Evolutionary conservation across 2,888 invertebrate genomes (phyloP).

Genomic region (Capitulum mitella): DNA sequence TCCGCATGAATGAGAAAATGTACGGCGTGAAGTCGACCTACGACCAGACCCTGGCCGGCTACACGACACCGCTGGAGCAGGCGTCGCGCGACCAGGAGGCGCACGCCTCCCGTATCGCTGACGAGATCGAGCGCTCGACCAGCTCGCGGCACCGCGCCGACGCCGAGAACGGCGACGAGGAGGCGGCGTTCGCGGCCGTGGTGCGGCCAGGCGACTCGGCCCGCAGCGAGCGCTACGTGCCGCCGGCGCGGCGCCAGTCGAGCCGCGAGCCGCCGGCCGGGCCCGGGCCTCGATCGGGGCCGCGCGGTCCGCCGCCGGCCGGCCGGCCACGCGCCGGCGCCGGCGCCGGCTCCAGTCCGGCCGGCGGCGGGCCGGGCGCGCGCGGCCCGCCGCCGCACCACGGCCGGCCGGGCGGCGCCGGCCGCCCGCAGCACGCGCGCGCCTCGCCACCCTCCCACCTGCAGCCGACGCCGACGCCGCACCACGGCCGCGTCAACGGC

Average conservation of each 20-base stretch:
- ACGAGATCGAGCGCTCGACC: slow-evolving; percentile 83
- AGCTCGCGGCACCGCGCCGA: slow-evolving; percentile 66
- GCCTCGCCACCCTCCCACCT: slow-evolving; percentile 1
- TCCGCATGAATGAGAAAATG: slow-evolving; percentile 79
- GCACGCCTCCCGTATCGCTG: slow-evolving; percentile 81
- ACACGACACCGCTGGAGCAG: slow-evolving; percentile 83
- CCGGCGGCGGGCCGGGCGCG: not conserved
- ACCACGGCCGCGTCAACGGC: slow-evolving; percentile 7
- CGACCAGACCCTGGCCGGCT: slow-evolving; percentile 82
- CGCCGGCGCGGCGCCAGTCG: slow-evolving; percentile 10
- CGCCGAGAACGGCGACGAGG: slow-evolving; percentile 45
- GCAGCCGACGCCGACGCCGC: slow-evolving; percentile 7
- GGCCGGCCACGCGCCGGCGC: not conserved
- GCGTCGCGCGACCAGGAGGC: slow-evolving; percentile 62
- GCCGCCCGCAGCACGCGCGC: not conserved
- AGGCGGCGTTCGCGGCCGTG: slow-evolving; percentile 28
- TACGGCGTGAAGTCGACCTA: slow-evolving; percentile 91
- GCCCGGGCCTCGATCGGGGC: not conserved
- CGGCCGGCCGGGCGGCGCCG: not conserved
- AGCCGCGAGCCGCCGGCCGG: slow-evolving; percentile 1
- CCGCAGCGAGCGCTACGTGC: slow-evolving; percentile 6
- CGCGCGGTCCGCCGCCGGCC: not conserved
- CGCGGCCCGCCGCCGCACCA: not conserved
- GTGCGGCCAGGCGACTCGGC: not conserved
- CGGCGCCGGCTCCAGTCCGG: not conserved